Evolutionary conservation across 2,797 vertebrate species (phyloP).

Genomic region (Psittacula derbiana): DNA sequence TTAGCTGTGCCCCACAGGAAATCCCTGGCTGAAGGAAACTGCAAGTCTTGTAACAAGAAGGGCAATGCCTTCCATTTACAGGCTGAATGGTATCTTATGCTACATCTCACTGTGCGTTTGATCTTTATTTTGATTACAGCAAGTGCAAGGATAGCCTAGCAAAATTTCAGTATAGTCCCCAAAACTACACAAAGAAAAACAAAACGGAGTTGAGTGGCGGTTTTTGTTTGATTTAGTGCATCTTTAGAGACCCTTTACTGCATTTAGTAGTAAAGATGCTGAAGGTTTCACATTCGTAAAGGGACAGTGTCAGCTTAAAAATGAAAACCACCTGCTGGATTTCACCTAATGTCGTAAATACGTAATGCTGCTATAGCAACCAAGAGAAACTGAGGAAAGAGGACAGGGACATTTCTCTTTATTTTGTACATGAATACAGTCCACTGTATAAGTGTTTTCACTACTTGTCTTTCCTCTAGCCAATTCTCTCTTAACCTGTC

Average conservation of each 20-base stretch:
- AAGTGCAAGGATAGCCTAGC: neutral
- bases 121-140: neutral
- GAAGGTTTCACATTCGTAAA: neutral
- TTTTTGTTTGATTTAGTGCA: neutral
- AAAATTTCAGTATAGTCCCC: neutral
- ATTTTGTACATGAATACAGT: neutral
- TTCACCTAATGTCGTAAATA: neutral
- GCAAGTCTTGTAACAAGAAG: conserved; percentile 45
- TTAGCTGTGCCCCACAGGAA: conserved; percentile 68
- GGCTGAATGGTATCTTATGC: neutral
- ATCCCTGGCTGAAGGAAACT: conserved; percentile 47
- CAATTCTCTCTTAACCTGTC: neutral
- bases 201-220: neutral
- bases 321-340: neutral
- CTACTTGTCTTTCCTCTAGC: neutral
- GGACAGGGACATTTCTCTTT: neutral
- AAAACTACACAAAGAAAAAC: neutral
- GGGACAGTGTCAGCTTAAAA: neutral
- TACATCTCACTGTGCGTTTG: neutral
- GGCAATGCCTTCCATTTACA: conserved; percentile 44
- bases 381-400: conserved; percentile 11
- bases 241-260: neutral
- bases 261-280: neutral
- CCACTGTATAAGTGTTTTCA: neutral
- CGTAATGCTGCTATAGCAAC: neutral